Percentiles rank a stretch among this genome's conserved stretches.
phyloP scores from a whole-genome alignment of 2,113 vertebrate species.

The Carassius gibelio region DNA sequence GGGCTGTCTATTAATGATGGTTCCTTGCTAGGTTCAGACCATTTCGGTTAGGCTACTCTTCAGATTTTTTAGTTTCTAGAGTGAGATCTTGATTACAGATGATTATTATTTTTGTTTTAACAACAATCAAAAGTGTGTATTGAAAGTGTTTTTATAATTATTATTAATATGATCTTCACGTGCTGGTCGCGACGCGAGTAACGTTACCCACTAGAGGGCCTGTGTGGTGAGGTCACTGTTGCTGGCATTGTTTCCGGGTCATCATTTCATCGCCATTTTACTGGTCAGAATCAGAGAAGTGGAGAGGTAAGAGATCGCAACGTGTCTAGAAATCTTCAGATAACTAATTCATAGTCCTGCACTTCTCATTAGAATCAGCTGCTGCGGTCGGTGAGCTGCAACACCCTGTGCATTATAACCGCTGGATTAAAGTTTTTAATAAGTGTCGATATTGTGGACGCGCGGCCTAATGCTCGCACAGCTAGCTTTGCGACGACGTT shows the following conservation, averaged over 20 bases:
- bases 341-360: not conserved
- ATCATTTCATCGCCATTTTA: constrained; percentile 40
- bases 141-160: not conserved
- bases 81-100: no score
- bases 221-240: not conserved
- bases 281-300: not conserved
- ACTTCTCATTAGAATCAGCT: not conserved
- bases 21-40: not conserved
- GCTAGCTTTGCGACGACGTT: not conserved
- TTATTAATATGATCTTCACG: not conserved
- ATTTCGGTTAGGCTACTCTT: not conserved
- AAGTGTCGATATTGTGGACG: not conserved
- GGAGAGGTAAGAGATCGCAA: constrained; percentile 21
- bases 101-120: no score
- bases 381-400: not conserved
- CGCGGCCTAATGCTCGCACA: constrained; percentile 1
- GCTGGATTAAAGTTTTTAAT: not conserved
- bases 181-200: no score
- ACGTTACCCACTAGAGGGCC: not conserved
- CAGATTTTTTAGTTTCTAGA: not conserved
- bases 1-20: not conserved
- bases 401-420: not conserved
- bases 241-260: not conserved
- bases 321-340: not conserved
- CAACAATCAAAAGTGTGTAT: not conserved